These are phyloP conservation scores for Tenthredo scrophulariae DNA, from an alignment of 2,888 invertebrate genomes.

Conservation along the genomic window DNA sequence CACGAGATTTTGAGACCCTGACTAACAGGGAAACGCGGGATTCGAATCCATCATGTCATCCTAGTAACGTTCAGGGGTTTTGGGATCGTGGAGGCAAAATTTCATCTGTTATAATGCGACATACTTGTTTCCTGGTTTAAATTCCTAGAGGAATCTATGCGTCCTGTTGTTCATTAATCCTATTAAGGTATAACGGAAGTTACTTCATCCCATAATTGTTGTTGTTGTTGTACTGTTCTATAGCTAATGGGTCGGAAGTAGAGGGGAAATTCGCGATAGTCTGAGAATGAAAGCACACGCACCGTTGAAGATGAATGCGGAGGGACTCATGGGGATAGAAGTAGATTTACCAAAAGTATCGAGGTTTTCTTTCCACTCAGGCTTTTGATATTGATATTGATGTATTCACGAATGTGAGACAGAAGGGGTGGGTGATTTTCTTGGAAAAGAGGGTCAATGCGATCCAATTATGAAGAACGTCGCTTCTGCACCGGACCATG, in stretches of 20 bases:
- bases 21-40: neutral
- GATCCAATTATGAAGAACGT: neutral
- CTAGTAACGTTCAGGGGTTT: neutral
- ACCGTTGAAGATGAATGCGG: neutral
- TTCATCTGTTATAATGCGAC: neutral
- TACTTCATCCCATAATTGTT: neutral
- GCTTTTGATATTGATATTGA: slow-evolving; percentile 30
- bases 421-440: neutral
- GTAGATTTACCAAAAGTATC: slow-evolving; percentile 1
- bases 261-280: neutral
- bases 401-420: slow-evolving; percentile 17
- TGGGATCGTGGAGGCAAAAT: neutral
- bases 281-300: neutral
- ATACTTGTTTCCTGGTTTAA: neutral
- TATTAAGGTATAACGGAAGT: neutral
- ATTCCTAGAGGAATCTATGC: neutral
- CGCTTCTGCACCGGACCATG: neutral
- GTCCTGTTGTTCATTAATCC: neutral
- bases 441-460: neutral
- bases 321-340: neutral
- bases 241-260: neutral
- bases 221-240: neutral
- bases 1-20: neutral
- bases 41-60: neutral
- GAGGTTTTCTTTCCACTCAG: neutral